These are phyloP conservation scores for Ophioninae sp. DNA, from an alignment of 2,888 invertebrate species.

Conservation along the genomic window DNA sequence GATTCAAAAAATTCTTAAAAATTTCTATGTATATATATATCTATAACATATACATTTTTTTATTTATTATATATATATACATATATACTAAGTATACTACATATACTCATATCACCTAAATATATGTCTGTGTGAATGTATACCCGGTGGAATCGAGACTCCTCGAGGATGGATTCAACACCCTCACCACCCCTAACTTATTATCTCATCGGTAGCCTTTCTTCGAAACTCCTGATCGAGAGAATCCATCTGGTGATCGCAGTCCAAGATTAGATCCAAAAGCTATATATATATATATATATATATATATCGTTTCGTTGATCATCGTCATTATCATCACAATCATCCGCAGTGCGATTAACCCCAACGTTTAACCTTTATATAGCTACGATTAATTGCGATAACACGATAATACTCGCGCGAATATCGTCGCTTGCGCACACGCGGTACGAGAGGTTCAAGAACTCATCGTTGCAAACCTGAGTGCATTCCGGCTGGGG, in stretches of 20 bases:
- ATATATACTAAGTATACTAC: too few relatives aligned
- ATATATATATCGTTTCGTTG: too few relatives aligned
- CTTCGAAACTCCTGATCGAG: constrained; percentile 19
- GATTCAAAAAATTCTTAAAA: too few relatives aligned
- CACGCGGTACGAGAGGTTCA: not conserved
- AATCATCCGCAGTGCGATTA: constrained; percentile 46
- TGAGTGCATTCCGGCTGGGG: too few relatives aligned
- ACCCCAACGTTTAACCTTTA: constrained; percentile 55
- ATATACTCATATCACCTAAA: too few relatives aligned
- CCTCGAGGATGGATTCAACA: constrained; percentile 51
- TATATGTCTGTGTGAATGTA: too few relatives aligned
- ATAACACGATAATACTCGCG: constrained; percentile 14
- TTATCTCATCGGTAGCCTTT: constrained; percentile 42
- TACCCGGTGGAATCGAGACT: too few relatives aligned
- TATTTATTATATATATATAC: too few relatives aligned
- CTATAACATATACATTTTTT: too few relatives aligned
- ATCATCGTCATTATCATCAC: constrained; percentile 32
- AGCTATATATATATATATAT: not conserved
- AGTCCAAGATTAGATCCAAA: constrained; percentile 26
- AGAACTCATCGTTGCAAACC: too few relatives aligned
- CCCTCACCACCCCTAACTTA: not conserved
- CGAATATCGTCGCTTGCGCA: constrained; percentile 10
- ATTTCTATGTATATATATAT: too few relatives aligned
- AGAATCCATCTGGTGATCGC: constrained; percentile 22
- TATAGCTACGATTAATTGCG: constrained; percentile 40